These are phyloP conservation scores for Nebria salina DNA, from an alignment of 2,888 invertebrate genomes.

Conservation along the genomic window DNA sequence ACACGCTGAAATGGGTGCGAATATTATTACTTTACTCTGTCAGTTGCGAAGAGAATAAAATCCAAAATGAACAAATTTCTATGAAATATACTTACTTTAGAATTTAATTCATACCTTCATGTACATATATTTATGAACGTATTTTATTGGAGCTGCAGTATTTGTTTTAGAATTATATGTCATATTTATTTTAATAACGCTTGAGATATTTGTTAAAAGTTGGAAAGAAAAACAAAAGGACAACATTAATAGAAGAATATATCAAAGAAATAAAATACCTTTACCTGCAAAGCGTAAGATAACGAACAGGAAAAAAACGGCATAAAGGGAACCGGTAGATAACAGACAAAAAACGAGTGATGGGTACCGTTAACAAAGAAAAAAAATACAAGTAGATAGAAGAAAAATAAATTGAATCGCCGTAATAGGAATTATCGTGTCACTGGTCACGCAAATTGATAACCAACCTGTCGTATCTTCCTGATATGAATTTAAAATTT, in stretches of 20 bases:
- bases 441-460: constrained; percentile 8
- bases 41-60: neutral
- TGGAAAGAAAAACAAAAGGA: neutral
- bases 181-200: neutral
- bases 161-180: neutral
- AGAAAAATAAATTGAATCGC: constrained; percentile 4
- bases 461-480: too few relatives aligned
- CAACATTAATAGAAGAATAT: neutral
- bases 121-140: too few relatives aligned
- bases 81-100: neutral
- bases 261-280: neutral
- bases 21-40: neutral
- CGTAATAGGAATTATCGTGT: constrained; percentile 12
- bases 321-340: neutral
- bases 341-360: neutral
- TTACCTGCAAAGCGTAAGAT: neutral
- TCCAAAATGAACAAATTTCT: neutral
- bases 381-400: neutral
- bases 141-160: too few relatives aligned
- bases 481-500: too few relatives aligned
- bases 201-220: neutral
- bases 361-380: neutral
- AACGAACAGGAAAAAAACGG: neutral
- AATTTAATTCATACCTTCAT: too few relatives aligned
- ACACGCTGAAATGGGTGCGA: neutral